Evolutionary conservation across 2,888 invertebrate genomes (phyloP).

Genomic region (Spialia ferax): DNA sequence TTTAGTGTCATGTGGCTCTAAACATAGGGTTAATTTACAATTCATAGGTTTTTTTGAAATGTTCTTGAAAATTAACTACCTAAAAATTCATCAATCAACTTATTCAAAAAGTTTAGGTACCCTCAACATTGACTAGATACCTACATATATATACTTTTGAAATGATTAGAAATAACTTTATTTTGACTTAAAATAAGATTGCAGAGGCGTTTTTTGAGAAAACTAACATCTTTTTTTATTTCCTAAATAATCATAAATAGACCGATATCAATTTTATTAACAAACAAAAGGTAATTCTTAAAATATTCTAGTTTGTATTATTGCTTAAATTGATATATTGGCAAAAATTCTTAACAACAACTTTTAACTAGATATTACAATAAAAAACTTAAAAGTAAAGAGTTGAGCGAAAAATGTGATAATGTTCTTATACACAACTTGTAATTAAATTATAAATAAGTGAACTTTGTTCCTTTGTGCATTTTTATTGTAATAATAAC

Average conservation of each 20-base stretch:
- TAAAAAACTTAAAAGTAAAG: slow-evolving; percentile 26
- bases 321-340: slow-evolving; percentile 80
- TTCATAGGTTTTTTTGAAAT: too few species aligned
- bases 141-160: too few species aligned
- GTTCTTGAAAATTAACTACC: too few species aligned
- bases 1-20: too few species aligned
- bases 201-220: neutral
- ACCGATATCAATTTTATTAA: slow-evolving; percentile 1
- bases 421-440: slow-evolving; percentile 13
- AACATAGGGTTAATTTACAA: too few species aligned
- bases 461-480: slow-evolving; percentile 36
- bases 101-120: neutral
- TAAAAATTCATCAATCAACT: neutral
- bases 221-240: neutral
- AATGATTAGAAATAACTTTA: too few species aligned
- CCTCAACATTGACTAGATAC: neutral
- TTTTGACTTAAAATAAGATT: too few species aligned
- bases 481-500: neutral
- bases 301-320: slow-evolving; percentile 58
- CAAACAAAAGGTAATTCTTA: slow-evolving; percentile 40
- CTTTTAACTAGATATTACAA: slow-evolving; percentile 44
- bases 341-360: slow-evolving; percentile 67
- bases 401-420: slow-evolving; percentile 28
- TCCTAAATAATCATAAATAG: neutral
- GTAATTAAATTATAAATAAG: slow-evolving; percentile 26